phyloP scores from a whole-genome alignment of 2,113 vertebrate genomes.

The Hiodon tergisus region DNA sequence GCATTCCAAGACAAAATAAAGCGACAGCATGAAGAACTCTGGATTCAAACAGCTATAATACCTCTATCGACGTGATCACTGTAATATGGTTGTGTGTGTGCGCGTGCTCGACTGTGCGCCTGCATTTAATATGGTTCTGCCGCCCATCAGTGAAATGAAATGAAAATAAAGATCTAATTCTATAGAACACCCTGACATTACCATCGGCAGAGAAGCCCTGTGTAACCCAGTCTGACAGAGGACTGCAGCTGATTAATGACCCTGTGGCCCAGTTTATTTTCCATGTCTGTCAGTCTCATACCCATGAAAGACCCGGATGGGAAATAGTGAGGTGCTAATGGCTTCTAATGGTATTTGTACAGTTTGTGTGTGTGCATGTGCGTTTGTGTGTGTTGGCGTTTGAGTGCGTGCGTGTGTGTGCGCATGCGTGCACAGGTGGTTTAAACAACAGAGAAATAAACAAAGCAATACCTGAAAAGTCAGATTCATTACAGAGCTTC shows the following conservation, averaged over 20 bases:
- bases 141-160: no score
- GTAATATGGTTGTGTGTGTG: no score
- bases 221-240: background rate
- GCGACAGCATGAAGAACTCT: no score
- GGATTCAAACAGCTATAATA: no score
- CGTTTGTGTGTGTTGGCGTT: background rate
- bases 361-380: background rate
- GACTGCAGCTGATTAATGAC: background rate
- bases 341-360: constrained; percentile 15
- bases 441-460: constrained; percentile 33
- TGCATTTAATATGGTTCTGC: no score
- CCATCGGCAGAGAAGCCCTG: no score
- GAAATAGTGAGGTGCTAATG: constrained; percentile 1
- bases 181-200: no score
- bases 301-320: background rate
- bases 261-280: background rate
- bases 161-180: no score
- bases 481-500: constrained; percentile 35
- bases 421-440: background rate
- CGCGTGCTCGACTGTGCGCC: no score
- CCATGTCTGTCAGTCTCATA: constrained; percentile 8
- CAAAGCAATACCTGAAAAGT: constrained; percentile 43
- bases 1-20: no score
- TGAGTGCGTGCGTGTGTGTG: no score
- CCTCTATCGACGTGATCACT: no score